Base-by-base conservation (phyloP, 2,797 vertebrate species). In the Dicrostonyx torquatus region DNA sequence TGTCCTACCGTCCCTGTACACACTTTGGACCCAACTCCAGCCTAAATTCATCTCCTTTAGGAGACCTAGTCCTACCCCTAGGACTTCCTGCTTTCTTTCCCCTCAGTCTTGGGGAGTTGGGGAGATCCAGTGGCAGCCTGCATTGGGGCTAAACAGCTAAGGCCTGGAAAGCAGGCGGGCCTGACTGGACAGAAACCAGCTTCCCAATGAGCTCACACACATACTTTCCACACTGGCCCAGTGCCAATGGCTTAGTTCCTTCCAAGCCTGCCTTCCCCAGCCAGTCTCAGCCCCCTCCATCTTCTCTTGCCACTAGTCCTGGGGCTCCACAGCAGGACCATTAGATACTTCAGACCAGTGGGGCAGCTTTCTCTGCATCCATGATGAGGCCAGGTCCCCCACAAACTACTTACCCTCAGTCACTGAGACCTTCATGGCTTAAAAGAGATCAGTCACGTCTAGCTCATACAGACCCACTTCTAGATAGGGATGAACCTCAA, bases 211-310 rank as follows among this genome's bases (percentile, higher is more conserved):
- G 96, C 96, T 97, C 97, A 97, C 95, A 94, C 95, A 94, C 97
- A 97, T 96, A 97, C 95, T 97, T 97, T 97, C 97, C 97, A 98
- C 78, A 29, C 97, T 97, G 97, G 96, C 96, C 92, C 78, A 73
- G 31, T 13, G 87, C 97, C 94, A 29, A 50, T 64, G 87, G 94
- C 93, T 88, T 80, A 94, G 89, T 24, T 91, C 90, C 93, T 96
- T 97, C 94, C 94, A 97, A 95, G 93, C 95, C 93, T 85, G 92
- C 94, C 87, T 95, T 94, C 77, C 66, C 79, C 43, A 83, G 89
- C 66, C 95, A 95, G 91, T 55, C 94, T 94, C 92, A 95, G 82
- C 90, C 92, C 88, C 70, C 91, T 95, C 77, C 13, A 14, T 85
- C 92, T 79, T 96, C 50, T 53, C 2, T 91, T 86, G 73, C 88